Percentiles rank a stretch among this genome's conserved stretches.
Evolutionary conservation across 2,113 vertebrate genomes (phyloP).

Genomic region (Carlito syrichta): DNA sequence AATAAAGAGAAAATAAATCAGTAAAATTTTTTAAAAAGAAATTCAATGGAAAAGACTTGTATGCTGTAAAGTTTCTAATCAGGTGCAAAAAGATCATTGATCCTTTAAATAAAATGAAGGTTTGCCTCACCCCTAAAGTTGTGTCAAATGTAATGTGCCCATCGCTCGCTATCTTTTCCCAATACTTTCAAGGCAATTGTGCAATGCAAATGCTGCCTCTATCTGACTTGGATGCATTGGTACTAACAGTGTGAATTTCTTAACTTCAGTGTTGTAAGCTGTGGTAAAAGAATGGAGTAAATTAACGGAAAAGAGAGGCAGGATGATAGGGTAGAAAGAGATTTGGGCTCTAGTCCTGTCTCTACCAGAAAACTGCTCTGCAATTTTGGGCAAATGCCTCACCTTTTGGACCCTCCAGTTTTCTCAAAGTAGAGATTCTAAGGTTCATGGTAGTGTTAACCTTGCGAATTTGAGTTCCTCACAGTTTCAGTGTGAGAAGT

Average conservation of each 20-base stretch:
- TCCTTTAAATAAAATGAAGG: background rate
- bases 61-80: background rate
- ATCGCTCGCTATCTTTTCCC: background rate
- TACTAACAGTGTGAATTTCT: constrained; percentile 29
- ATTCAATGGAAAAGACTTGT: background rate
- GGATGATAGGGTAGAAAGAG: background rate
- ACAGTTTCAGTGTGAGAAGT: background rate
- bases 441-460: background rate
- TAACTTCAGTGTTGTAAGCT: constrained; percentile 56
- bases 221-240: background rate
- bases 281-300: constrained; percentile 44
- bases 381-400: background rate
- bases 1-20: no score
- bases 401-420: background rate
- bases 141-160: constrained; percentile 34
- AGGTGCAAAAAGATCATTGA: background rate
- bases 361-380: background rate
- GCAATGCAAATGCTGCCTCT: background rate
- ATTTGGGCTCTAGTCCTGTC: background rate
- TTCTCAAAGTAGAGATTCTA: background rate
- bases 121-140: constrained; percentile 3
- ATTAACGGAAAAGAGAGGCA: constrained; percentile 24
- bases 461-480: background rate
- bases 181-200: background rate
- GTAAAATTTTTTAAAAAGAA: no score